Base-by-base conservation (phyloP, 2,113 vertebrate species). In the Prolemur simus region DNA sequence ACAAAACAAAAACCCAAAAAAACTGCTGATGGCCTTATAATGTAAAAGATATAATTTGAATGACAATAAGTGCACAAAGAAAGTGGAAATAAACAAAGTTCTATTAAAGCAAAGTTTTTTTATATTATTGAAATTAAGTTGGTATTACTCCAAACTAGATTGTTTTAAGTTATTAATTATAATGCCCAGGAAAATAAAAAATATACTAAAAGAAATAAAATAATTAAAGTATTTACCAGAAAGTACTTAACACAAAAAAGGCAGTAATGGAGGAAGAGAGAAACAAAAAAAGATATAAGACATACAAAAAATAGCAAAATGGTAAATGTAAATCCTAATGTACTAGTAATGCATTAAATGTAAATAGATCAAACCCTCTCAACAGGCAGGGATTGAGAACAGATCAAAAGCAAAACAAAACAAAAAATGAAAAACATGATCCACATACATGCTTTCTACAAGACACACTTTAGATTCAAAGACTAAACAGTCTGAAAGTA, bases 101-200 rank as follows among this genome's bases (percentile, higher is more conserved):
- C 27, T 71, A 42, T 71, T 71, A 63, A 95, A 86, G 47, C 45
- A 71, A 90, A 77, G n/a, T 71, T 86, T 71, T 37, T 86, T 9
- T 8, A 45, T n/a, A 63, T 21, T 54, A 54, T 2, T 78, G 64
- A 91, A 69, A 78, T 78, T 78, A 95, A 90, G 34, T 27, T 86
- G 10, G 42, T 69, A 95, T 91, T 60, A 91, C 77, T 58, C 60
- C 8, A 25, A 86, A 95, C 5, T 91, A 91, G 29, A 86, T 18
- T 52, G 20, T 58, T 63, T 66, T 52, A 69, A 77, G 29, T 85
- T 52, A 85, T 42, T 77, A 78, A 77, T 47, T 69, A 6, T 77
- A 90, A 77, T 68, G 34, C 78, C 25, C 60, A 90, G 34, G 37
- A 84, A 95, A 77, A 90, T 90, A 68, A 58, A 89, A 25, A 84